phyloP scores from a whole-genome alignment of 1,140 invertebrate genomes.

The Cheumatopsyche charites region DNA sequence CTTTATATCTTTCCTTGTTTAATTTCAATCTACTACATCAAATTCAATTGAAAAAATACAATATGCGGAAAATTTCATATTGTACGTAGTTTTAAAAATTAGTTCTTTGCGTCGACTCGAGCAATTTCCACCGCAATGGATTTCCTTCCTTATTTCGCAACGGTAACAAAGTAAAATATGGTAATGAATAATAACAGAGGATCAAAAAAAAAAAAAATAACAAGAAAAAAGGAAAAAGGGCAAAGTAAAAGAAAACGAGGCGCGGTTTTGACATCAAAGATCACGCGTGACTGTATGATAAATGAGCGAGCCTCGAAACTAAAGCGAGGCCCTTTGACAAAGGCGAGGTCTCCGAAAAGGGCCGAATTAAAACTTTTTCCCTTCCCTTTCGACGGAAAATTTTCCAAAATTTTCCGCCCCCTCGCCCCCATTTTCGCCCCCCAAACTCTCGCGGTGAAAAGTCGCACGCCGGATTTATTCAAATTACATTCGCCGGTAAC shows the following conservation, averaged over 20 bases:
- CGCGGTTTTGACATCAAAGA: conserved; percentile 25
- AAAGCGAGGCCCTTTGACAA: conserved; percentile 6
- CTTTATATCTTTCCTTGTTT: too few species aligned
- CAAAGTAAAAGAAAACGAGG: not conserved
- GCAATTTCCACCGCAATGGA: too few species aligned
- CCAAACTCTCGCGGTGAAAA: not conserved
- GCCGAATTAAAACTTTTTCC: conserved; percentile 31
- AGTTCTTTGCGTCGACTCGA: too few species aligned
- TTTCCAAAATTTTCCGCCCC: not conserved
- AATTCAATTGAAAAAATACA: too few species aligned
- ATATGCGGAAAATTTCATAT: too few species aligned
- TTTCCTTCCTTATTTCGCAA: too few species aligned
- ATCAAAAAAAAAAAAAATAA: too few species aligned
- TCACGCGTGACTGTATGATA: conserved; percentile 27
- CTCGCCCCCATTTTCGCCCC: not conserved
- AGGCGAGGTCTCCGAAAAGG: not conserved
- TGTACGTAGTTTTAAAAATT: too few species aligned
- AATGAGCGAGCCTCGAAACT: conserved; percentile 19
- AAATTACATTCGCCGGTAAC: conserved; percentile 33
- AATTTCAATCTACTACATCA: too few species aligned
- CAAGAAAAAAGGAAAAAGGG: too few species aligned
- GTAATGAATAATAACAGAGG: too few species aligned
- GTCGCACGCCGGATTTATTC: conserved; percentile 2
- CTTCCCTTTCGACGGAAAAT: conserved; percentile 29
- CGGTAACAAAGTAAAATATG: conserved; percentile 2